Percentiles rank a stretch among this genome's conserved stretches.
phyloP scores from a whole-genome alignment of 2,797 vertebrate species.

The Cheracebus regulus region DNA sequence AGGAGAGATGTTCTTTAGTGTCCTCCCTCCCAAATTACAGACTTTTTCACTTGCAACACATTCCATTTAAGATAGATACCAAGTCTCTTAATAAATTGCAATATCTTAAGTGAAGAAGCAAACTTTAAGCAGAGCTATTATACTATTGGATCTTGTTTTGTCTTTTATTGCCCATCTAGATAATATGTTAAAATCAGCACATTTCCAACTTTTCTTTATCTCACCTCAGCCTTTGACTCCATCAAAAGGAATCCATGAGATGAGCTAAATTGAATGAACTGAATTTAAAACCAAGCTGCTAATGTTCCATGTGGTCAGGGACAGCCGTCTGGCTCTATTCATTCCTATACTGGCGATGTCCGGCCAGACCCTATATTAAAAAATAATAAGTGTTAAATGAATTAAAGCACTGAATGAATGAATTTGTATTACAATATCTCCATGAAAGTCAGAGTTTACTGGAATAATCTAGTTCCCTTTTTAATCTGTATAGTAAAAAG shows the following conservation, averaged over 20 bases:
- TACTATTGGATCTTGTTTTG: neutral
- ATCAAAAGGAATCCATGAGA: neutral
- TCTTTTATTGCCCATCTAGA: neutral
- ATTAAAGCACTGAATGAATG: neutral
- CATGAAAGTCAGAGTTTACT: neutral
- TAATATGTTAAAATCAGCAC: neutral
- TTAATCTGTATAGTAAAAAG: neutral
- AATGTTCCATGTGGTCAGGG: neutral
- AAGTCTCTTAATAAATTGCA: neutral
- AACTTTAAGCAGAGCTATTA: neutral
- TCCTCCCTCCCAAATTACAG: neutral
- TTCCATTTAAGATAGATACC: neutral
- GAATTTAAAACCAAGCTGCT: neutral
- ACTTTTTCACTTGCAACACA: neutral
- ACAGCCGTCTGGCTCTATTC: neutral
- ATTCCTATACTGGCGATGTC: neutral
- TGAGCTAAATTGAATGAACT: neutral
- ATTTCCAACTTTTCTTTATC: neutral
- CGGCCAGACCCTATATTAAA: neutral
- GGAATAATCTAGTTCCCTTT: slow-evolving; percentile 20
- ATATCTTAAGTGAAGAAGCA: neutral
- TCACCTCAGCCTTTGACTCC: slow-evolving; percentile 1
- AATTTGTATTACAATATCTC: neutral
- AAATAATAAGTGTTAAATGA: neutral
- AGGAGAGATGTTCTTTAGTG: neutral